A percentile compares a stretch with the other conserved stretches of the same genome.
Evolutionary conservation across 1,140 invertebrate species (phyloP).

Genomic region (Uloborus diversus): DNA sequence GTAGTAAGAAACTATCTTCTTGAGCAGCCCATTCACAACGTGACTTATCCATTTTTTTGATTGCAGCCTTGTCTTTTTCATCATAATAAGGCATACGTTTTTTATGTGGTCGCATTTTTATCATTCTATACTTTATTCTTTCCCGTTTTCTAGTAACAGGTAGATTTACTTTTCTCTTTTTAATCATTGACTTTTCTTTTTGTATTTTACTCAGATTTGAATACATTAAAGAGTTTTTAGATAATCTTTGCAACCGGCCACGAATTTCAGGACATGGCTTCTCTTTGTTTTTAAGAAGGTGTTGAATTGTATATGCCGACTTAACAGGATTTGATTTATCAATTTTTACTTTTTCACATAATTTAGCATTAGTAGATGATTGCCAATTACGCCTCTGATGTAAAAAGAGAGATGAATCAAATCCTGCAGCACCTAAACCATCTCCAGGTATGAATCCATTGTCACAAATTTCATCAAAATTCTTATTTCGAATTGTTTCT

Average conservation of each 20-base stretch:
- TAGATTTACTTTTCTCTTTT: neutral
- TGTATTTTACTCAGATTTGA: neutral
- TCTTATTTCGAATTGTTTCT: slow-evolving; percentile 63
- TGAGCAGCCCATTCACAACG: slow-evolving; percentile 65
- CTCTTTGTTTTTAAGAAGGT: neutral
- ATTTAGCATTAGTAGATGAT: neutral
- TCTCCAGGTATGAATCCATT: slow-evolving; percentile 76
- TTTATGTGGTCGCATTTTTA: slow-evolving; percentile 23
- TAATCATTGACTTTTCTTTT: neutral
- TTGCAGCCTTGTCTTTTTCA: slow-evolving; percentile 74
- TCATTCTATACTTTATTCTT: neutral
- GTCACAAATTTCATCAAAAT: slow-evolving; percentile 69
- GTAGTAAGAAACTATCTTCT: slow-evolving; percentile 68
- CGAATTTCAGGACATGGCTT: neutral
- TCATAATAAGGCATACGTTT: slow-evolving; percentile 70
- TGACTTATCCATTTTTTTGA: slow-evolving; percentile 72
- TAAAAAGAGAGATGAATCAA: slow-evolving; percentile 76
- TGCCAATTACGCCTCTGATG: slow-evolving; percentile 77
- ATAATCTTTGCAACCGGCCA: neutral
- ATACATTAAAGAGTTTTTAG: neutral
- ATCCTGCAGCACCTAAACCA: slow-evolving; percentile 75
- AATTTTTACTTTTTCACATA: neutral
- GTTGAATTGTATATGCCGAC: neutral
- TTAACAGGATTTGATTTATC: neutral
- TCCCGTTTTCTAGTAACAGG: neutral